Base-by-base conservation (phyloP, 1,140 invertebrate genomes). In the Batillaria attramentaria region DNA sequence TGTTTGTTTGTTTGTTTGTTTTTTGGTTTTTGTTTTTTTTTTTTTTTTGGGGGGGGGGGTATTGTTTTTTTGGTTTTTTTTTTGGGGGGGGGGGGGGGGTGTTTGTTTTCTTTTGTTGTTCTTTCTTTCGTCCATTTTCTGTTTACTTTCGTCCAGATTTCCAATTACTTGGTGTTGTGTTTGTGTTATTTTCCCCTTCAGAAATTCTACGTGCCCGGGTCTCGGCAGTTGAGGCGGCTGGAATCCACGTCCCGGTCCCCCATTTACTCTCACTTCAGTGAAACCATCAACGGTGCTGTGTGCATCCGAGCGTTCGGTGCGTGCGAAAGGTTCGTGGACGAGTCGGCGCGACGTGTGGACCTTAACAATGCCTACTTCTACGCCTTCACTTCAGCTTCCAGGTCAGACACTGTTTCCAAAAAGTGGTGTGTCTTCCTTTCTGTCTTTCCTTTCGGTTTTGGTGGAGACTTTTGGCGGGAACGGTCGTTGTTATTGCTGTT, bases 151-250 rank as follows among this genome's bases (percentile, higher is more conserved):
- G 28, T 10, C 28, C 10, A 28, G 20, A 39, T 69, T 50, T 65
- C 13, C 43, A 69, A 16, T n/a, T n/a, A n/a, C n/a, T n/a, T n/a
- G n/a, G n/a, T 13, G 13, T 65, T 78, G 41, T 31, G 5, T 2
- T 65, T 33, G 43, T 50, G 54, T 37, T 82, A 50, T 13, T 24
- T 13, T 13, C 1, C 13, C 77, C 86, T 91, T 20, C 94, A 98
- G 93, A 94, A 95, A 83, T 96, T 98, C 92, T 99, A 98, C 90
- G 95, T 99, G 62, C 93, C 94, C 2, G 96, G 97, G 0, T 92
- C 91, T 6, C 88, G 92, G 50, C 92, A 92, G 76, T 79, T 92
- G 41, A 88, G 92, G 68, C 83, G 92, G 8, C 86, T 92, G 8
- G 92, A 92, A 66, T 91, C 90, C 8, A 88, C 89, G 3, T 86